Evolutionary conservation across 2,888 invertebrate species (phyloP).

Genomic region (Acanthacorydalis orientalis): DNA sequence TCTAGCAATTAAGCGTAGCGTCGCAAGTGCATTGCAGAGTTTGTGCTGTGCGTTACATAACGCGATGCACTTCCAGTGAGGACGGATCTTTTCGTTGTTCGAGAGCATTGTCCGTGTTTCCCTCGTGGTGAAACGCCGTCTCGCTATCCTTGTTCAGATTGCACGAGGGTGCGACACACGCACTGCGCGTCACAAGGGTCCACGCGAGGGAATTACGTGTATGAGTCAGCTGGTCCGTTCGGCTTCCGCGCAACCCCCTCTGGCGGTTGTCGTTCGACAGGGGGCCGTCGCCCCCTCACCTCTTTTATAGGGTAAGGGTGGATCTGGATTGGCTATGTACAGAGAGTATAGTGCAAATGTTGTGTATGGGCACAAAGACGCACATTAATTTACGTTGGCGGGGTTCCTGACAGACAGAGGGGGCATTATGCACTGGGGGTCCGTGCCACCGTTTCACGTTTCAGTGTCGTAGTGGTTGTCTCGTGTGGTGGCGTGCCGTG

Average conservation of each 20-base stretch:
- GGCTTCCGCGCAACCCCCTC: conserved; percentile 11
- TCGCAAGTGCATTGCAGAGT: too few species aligned
- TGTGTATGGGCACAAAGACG: conserved; percentile 7
- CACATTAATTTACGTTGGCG: conserved; percentile 8
- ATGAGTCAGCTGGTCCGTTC: conserved; percentile 24
- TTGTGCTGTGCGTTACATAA: too few species aligned
- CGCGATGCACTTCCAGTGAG: background rate
- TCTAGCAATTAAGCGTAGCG: too few species aligned
- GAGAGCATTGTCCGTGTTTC: conserved; percentile 1
- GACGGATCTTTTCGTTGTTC: conserved; percentile 3
- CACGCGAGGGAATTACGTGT: conserved; percentile 16
- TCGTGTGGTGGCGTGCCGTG: conserved; percentile 8
- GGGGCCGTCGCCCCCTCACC: conserved; percentile 18
- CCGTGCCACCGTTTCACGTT: conserved; percentile 1
- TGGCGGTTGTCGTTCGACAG: conserved; percentile 1
- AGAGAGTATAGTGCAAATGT: conserved; percentile 12
- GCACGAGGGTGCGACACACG: too few species aligned
- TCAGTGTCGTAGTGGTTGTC: conserved; percentile 6
- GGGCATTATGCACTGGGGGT: conserved; percentile 3
- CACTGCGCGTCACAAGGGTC: too few species aligned
- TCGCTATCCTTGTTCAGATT: background rate
- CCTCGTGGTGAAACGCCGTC: conserved; percentile 2
- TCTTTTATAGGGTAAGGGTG: conserved; percentile 22
- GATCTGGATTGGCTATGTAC: conserved; percentile 23
- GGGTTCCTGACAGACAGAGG: conserved; percentile 1